Evolutionary conservation across 2,888 invertebrate genomes (phyloP).

Genomic region (Metacarcinus magister): DNA sequence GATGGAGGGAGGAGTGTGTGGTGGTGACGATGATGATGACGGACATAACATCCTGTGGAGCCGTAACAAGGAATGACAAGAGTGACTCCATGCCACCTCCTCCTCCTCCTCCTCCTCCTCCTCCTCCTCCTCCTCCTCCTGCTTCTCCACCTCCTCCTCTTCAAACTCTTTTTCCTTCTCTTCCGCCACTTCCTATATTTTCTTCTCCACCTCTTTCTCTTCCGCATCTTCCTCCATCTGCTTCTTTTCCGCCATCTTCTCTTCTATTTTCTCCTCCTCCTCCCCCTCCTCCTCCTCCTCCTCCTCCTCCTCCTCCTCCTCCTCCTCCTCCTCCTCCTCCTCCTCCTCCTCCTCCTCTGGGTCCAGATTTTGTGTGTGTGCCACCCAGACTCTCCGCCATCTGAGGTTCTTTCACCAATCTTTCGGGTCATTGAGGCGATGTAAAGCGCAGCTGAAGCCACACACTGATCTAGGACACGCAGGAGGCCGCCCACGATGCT

Average conservation of each 20-base stretch:
- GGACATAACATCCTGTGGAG: conserved; percentile 75
- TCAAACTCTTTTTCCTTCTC: background rate
- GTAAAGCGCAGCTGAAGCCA: background rate
- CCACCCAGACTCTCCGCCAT: background rate
- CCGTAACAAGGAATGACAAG: conserved; percentile 76
- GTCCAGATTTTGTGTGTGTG: background rate
- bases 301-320: background rate
- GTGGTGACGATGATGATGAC: conserved; percentile 67
- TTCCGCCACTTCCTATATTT: background rate
- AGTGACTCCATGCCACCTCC: conserved; percentile 34
- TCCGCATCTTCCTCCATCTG: background rate
- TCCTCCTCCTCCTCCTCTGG: background rate
- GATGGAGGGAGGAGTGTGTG: background rate
- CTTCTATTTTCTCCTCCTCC: background rate
- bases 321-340: background rate
- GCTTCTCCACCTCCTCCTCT: background rate
- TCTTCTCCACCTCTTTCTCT: background rate
- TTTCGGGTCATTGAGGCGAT: background rate
- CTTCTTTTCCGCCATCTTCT: background rate
- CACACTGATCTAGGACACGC: background rate
- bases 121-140: background rate
- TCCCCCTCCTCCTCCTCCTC: background rate
- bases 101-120: conserved; percentile 42
- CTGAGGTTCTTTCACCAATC: background rate
- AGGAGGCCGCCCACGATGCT: background rate